phyloP scores from a whole-genome alignment of 2,797 vertebrate species.

The Clamator glandarius region DNA sequence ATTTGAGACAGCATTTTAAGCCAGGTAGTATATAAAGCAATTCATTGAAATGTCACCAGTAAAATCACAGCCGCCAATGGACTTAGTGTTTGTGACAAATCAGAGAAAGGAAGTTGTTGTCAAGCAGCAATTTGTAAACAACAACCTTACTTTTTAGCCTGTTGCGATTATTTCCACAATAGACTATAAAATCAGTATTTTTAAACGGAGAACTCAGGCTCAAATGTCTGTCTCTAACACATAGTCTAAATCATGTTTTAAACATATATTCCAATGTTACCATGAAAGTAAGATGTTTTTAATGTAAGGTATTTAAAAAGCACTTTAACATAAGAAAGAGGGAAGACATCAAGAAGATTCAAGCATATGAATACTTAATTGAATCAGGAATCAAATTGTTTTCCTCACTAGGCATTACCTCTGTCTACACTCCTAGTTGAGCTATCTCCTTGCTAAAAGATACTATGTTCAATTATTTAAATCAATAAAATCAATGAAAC shows the following conservation, averaged over 20 bases:
- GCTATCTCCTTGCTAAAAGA: neutral
- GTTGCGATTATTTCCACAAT: neutral
- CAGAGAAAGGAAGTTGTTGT: neutral
- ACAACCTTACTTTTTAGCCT: neutral
- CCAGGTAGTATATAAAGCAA: neutral
- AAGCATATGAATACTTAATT: neutral
- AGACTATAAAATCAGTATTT: neutral
- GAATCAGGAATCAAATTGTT: neutral
- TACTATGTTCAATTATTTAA: fast-evolving
- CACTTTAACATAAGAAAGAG: neutral
- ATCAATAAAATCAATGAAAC: neutral
- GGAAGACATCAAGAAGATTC: neutral
- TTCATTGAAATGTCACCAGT: neutral
- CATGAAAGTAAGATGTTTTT: neutral
- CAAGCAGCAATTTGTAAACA: neutral
- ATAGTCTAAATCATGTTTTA: neutral
- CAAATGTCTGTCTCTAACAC: neutral
- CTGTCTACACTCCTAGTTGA: neutral
- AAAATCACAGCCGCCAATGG: neutral
- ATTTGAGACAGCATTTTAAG: neutral
- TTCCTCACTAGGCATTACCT: neutral
- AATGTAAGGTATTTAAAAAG: neutral
- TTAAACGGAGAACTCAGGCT: neutral
- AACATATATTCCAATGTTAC: neutral
- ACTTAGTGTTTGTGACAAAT: neutral